Percentiles rank a stretch among this genome's conserved stretches.
phyloP scores from a whole-genome alignment of 2,113 vertebrate species.

The Cynocephalus volans region DNA sequence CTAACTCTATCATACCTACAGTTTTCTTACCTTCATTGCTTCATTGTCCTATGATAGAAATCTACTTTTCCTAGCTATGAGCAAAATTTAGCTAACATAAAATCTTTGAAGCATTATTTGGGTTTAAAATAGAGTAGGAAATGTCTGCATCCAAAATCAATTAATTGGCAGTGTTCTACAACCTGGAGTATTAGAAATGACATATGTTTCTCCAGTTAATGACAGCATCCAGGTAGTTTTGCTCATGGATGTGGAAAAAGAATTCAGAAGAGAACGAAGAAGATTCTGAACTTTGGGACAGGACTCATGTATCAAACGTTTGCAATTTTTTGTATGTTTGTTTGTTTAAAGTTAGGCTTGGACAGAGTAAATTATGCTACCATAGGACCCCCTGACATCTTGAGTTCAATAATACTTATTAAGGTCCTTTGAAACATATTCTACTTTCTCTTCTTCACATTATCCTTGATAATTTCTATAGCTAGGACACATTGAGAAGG shows the following conservation, averaged over 20 bases:
- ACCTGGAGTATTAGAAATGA: neutral
- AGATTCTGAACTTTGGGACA: neutral
- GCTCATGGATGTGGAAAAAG: neutral
- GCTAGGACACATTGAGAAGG: neutral
- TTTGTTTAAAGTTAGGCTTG: neutral
- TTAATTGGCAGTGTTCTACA: neutral
- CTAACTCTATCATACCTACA: neutral
- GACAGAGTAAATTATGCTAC: neutral
- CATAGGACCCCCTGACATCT: neutral
- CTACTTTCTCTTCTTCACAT: neutral
- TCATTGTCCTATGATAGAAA: neutral
- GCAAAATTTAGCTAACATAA: neutral
- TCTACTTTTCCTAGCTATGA: neutral
- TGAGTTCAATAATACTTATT: neutral
- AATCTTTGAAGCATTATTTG: conserved; percentile 39
- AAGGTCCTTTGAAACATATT: neutral
- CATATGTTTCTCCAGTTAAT: neutral
- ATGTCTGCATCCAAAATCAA: neutral
- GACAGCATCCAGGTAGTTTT: neutral
- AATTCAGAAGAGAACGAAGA: conserved; percentile 17
- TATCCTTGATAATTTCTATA: neutral
- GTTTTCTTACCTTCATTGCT: conserved; percentile 1
- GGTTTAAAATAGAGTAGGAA: neutral
- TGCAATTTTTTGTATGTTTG: neutral
- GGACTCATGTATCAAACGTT: neutral